These are phyloP conservation scores for Aldabrachelys gigantea DNA, from an alignment of 2,113 vertebrate genomes.

Conservation along the genomic window DNA sequence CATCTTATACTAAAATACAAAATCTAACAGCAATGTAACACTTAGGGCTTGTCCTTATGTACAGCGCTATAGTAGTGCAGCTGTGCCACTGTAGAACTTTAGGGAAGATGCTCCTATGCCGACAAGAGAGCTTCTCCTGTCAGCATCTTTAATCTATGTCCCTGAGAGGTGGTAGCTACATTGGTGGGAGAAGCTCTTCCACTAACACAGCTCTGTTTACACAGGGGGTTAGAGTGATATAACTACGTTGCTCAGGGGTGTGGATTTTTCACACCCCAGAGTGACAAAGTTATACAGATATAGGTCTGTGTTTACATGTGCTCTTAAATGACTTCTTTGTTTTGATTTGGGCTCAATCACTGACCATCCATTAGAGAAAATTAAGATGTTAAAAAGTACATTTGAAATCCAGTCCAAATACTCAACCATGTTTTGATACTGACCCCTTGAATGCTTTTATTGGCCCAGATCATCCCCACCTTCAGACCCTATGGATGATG, in stretches of 20 bases:
- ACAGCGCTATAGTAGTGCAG: neutral
- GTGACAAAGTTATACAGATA: neutral
- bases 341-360: neutral
- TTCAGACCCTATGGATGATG: neutral
- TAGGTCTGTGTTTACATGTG: neutral
- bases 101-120: neutral
- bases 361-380: neutral
- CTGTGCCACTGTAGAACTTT: neutral
- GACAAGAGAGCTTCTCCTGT: neutral
- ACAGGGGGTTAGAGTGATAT: neutral
- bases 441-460: neutral
- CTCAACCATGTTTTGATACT: neutral
- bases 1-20: neutral
- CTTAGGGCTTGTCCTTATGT: neutral
- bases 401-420: neutral
- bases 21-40: neutral
- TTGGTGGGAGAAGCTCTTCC: neutral
- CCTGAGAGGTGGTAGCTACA: neutral
- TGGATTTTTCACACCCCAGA: neutral
- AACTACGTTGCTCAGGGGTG: neutral
- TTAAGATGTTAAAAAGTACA: neutral
- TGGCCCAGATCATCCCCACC: neutral
- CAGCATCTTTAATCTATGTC: neutral
- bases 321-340: neutral
- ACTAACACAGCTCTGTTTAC: neutral